A percentile compares a stretch with the other conserved stretches of the same genome.
These are phyloP conservation scores for Drosophila pseudotakahashii DNA, from an alignment of 2,888 invertebrate species.

Conservation along the genomic window DNA sequence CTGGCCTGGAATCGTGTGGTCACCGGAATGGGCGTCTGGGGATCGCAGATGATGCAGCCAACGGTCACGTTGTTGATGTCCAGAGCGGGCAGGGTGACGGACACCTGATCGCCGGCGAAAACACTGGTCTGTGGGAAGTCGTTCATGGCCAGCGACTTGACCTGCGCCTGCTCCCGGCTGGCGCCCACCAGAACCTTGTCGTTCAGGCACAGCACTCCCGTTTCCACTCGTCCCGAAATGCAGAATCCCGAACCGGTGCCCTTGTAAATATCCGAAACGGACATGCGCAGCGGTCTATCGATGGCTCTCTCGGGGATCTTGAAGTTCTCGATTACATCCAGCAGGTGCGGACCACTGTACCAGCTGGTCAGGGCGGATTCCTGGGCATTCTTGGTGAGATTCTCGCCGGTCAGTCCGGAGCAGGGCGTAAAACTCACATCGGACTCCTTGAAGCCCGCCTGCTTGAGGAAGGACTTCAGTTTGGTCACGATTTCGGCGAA, in stretches of 20 bases:
- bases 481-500: constrained; percentile 95
- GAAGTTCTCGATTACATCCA: constrained; percentile 94
- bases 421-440: constrained; percentile 97
- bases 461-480: constrained; percentile 92
- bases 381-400: constrained; percentile 89
- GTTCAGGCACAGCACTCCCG: constrained; percentile 93
- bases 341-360: constrained; percentile 93
- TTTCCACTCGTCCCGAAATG: constrained; percentile 95
- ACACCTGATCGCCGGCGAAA: constrained; percentile 97
- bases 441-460: constrained; percentile 94
- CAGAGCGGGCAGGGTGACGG: constrained; percentile 90
- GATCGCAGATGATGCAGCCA: constrained; percentile 95
- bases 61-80: constrained; percentile 93
- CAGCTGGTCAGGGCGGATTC: constrained; percentile 88
- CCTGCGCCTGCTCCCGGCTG: constrained; percentile 91
- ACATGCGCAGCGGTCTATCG: constrained; percentile 94
- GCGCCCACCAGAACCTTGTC: constrained; percentile 96
- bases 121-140: constrained; percentile 89
- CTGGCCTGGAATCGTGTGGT: constrained; percentile 94
- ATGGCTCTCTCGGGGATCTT: constrained; percentile 94
- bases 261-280: constrained; percentile 98
- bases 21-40: constrained; percentile 91
- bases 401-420: constrained; percentile 98
- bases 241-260: constrained; percentile 95
- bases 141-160: constrained; percentile 91